Percentiles rank a stretch among this genome's conserved stretches.
These are phyloP conservation scores for Stictocephala bisonia DNA, from an alignment of 2,888 invertebrate species.

Conservation along the genomic window DNA sequence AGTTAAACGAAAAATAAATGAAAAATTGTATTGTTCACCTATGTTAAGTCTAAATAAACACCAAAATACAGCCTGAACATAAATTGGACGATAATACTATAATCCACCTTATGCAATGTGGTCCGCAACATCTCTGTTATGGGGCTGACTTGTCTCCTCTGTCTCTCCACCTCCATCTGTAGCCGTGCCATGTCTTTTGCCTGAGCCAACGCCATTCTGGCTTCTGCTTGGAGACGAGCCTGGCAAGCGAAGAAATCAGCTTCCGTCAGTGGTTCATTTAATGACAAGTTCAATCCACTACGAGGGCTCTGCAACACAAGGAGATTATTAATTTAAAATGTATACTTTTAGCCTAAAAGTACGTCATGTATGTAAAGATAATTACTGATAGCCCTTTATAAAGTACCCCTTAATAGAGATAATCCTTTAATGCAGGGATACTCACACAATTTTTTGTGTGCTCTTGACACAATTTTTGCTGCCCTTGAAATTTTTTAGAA, in stretches of 20 bases:
- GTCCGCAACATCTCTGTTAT: constrained; percentile 88
- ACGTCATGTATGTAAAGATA: too few species aligned
- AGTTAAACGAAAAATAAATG: too few species aligned
- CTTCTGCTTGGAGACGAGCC: constrained; percentile 86
- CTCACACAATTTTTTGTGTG: too few species aligned
- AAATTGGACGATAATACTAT: too few species aligned
- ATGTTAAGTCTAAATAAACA: too few species aligned
- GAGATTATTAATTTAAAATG: neutral
- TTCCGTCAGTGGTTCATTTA: constrained; percentile 68
- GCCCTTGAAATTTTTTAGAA: too few species aligned
- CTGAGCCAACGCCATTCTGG: constrained; percentile 86
- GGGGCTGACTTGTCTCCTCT: constrained; percentile 79
- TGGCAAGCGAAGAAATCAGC: constrained; percentile 85
- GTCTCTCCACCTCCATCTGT: constrained; percentile 88
- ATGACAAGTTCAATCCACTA: constrained; percentile 51
- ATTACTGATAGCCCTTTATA: too few species aligned
- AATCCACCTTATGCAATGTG: constrained; percentile 76
- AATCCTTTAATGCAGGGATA: too few species aligned
- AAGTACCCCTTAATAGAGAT: too few species aligned
- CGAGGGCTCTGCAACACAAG: constrained; percentile 21
- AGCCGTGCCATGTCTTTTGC: constrained; percentile 92
- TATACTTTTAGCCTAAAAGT: too few species aligned
- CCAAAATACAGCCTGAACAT: neutral
- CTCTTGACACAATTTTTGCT: too few species aligned
- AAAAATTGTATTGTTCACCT: neutral